Evolutionary conservation across 2,113 vertebrate species (phyloP).

Genomic region (Sander vitreus): DNA sequence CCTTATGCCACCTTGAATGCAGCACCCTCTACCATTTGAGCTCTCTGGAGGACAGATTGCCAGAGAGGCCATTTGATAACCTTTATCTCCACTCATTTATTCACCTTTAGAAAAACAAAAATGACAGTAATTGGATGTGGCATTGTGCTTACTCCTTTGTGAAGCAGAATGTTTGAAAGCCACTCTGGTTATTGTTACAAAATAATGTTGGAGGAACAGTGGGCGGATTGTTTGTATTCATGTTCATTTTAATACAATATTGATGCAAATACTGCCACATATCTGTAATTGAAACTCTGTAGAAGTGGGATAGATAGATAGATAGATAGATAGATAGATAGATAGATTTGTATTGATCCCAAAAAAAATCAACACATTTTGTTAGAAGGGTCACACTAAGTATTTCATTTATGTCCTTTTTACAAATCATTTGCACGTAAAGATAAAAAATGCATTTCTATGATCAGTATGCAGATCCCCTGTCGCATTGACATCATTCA

Average conservation of each 20-base stretch:
- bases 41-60: slow-evolving; percentile 35
- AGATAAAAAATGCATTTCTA: not conserved
- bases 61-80: slow-evolving; percentile 57
- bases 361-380: no score
- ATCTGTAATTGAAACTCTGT: slow-evolving; percentile 7
- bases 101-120: slow-evolving; percentile 50
- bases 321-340: no score
- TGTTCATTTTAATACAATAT: not conserved
- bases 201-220: not conserved
- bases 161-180: slow-evolving; percentile 33
- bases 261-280: not conserved
- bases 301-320: not conserved
- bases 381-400: not conserved
- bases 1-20: slow-evolving; percentile 58
- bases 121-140: slow-evolving; percentile 60
- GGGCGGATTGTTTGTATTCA: not conserved
- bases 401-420: not conserved
- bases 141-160: slow-evolving; percentile 8
- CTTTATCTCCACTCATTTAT: slow-evolving; percentile 53
- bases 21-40: slow-evolving; percentile 21
- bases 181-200: slow-evolving; percentile 5
- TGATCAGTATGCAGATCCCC: not conserved
- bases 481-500: not conserved
- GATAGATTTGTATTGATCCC: no score
- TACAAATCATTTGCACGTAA: slow-evolving; percentile 1